These are phyloP conservation scores for Microplitis mediator DNA, from an alignment of 1,140 invertebrate species.

Conservation along the genomic window DNA sequence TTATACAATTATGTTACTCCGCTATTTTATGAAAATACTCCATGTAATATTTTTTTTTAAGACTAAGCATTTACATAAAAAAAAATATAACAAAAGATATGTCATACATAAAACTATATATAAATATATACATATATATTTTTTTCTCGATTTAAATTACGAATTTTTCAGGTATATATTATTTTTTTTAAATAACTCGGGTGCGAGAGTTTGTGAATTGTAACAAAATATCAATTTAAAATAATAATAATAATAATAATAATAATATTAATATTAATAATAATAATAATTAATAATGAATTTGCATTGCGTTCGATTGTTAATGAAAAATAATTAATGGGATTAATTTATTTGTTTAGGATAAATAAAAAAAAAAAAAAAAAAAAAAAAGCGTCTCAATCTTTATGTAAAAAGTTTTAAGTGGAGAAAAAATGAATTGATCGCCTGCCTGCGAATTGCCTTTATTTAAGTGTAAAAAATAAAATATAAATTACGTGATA, in stretches of 20 bases:
- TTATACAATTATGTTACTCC: too few relatives aligned
- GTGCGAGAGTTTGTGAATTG: constrained; percentile 1
- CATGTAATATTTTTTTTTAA: too few relatives aligned
- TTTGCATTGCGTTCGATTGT: neutral
- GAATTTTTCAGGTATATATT: constrained; percentile 6
- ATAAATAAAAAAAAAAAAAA: neutral
- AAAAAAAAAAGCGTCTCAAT: neutral
- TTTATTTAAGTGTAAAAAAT: constrained; percentile 13
- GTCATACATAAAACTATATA: too few relatives aligned
- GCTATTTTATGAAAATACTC: too few relatives aligned
- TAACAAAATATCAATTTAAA: constrained; percentile 6
- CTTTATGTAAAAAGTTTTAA: constrained; percentile 5
- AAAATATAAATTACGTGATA: neutral
- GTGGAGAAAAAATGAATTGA: constrained; percentile 15
- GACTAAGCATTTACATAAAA: too few relatives aligned
- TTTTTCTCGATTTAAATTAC: neutral
- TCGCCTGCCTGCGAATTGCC: constrained; percentile 26
- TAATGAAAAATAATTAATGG: neutral
- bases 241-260: neutral
- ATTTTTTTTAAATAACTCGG: constrained; percentile 18
- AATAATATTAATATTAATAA: too few relatives aligned
- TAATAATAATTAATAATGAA: too few relatives aligned
- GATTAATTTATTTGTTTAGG: neutral
- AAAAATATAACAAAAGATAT: too few relatives aligned
- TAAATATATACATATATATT: neutral